These are phyloP conservation scores for Hippocampus guttulatus DNA, from an alignment of 2,113 vertebrate species.

Conservation along the genomic window DNA sequence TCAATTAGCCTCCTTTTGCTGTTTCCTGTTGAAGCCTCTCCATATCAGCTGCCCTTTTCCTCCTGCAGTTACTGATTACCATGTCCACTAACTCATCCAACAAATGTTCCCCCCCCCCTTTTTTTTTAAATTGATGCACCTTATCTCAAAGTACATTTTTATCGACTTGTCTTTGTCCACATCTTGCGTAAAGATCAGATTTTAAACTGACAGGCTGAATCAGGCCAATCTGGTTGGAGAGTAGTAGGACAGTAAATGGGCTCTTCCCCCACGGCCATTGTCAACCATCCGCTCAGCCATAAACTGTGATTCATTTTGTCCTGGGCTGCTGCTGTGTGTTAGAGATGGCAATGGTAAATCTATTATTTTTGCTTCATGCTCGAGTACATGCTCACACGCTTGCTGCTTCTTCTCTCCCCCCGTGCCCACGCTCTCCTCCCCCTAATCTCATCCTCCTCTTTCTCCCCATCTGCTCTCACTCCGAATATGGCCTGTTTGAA, in stretches of 20 bases:
- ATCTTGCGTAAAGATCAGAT: not conserved
- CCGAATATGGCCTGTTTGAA: not conserved
- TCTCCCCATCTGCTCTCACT: slow-evolving; percentile 26
- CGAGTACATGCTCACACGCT: slow-evolving; percentile 22
- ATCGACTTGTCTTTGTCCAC: not conserved
- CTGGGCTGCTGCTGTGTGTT: slow-evolving; percentile 20
- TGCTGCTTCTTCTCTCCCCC: slow-evolving; percentile 20
- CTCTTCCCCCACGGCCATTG: slow-evolving; percentile 33
- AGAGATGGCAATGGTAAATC: slow-evolving; percentile 23
- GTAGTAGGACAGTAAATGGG: slow-evolving; percentile 31
- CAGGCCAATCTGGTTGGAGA: slow-evolving; percentile 22
- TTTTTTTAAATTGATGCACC: no score
- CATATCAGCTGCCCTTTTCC: slow-evolving; percentile 39
- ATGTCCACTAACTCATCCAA: not conserved
- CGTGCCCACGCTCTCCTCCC: slow-evolving; percentile 18
- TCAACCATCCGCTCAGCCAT: slow-evolving; percentile 31
- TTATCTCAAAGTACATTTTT: not conserved
- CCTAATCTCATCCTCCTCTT: not conserved
- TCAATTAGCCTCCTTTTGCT: slow-evolving; percentile 44
- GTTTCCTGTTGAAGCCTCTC: slow-evolving; percentile 21
- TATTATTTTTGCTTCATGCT: slow-evolving; percentile 38
- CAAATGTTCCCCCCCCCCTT: not conserved
- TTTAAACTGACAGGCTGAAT: slow-evolving; percentile 1
- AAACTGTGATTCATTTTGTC: slow-evolving; percentile 32
- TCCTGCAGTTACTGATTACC: not conserved